These are phyloP conservation scores for Stenodema calcarata DNA, from an alignment of 2,888 invertebrate genomes.

Conservation along the genomic window DNA sequence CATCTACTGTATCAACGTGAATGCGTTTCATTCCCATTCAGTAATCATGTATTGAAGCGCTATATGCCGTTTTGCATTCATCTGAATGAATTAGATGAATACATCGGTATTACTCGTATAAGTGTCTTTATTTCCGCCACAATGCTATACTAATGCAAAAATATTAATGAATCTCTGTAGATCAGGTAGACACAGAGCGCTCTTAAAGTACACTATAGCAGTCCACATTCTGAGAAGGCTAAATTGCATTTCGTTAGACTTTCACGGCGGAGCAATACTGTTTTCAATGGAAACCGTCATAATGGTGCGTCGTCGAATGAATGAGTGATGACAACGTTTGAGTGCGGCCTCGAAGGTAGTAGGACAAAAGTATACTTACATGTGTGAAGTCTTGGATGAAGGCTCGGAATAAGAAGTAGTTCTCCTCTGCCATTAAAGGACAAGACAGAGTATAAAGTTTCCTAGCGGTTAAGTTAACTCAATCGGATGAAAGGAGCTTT, in stretches of 20 bases:
- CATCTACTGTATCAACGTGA: too few relatives aligned
- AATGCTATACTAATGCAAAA: too few relatives aligned
- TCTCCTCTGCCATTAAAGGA: conserved; percentile 44
- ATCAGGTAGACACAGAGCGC: too few relatives aligned
- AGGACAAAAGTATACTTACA: conserved; percentile 33
- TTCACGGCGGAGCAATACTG: neutral
- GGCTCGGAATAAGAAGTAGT: conserved; percentile 43
- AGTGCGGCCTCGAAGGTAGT: neutral
- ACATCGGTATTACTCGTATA: too few relatives aligned
- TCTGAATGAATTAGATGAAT: too few relatives aligned
- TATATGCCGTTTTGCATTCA: too few relatives aligned
- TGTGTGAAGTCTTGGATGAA: conserved; percentile 31
- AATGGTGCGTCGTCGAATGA: conserved; percentile 6
- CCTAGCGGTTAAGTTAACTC: conserved; percentile 48
- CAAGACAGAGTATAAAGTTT: conserved; percentile 45
- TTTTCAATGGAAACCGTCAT: neutral
- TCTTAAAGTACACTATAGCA: neutral
- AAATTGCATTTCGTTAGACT: neutral
- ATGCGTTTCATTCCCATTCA: too few relatives aligned
- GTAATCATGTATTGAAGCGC: too few relatives aligned
- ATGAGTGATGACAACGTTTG: conserved; percentile 22
- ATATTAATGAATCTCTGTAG: too few relatives aligned
- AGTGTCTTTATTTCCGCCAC: too few relatives aligned
- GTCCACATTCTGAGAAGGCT: neutral
- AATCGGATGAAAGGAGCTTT: conserved; percentile 41